Evolutionary conservation across 2,113 vertebrate genomes (phyloP), one percentile per base, ranked within the genome.

Genomic region (Oncorhynchus tshawytscha): DNA sequence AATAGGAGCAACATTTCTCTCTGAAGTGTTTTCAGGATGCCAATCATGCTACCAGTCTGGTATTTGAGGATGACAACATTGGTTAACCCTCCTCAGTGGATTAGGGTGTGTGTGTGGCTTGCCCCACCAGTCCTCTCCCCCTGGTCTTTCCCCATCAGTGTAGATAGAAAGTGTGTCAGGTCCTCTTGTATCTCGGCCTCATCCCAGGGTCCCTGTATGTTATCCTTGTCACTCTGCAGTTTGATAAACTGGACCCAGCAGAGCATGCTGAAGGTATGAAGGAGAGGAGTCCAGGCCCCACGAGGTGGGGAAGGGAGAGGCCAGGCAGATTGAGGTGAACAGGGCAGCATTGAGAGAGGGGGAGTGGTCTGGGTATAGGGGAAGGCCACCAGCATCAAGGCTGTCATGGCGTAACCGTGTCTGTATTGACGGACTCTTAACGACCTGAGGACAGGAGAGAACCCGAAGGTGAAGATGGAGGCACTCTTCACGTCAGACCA

Each of bases 181-280:
- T 99, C 97, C 84, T 99, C 98, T 7, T 94, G 95, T 86, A 99
- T 99, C 87, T 98, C 96, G 0, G 98, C 97, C 87, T 99, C 97
- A 0, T 99, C 97, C 98, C 98, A 99, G 0, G 97, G 97, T 7
- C 97, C 98, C 0, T 99, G 96, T 76, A 99, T 99, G 86, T 99
- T 99, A 91, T 99, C 96, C 84, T 98, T 99, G 84, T 96, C 95
- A 75, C 94, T 94, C 90, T 99, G 98, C 24, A 98, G 86, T 54
- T 88, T 87, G 68, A 99, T 93, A 39, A 99, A 94, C 78, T 95
- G 94, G 75, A 97, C 97, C 0, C 97, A 97, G 3, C 95, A 97
- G 82, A 98, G 94, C 94, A 96, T 95, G 81, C 96, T 94, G 0
- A 99, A 99, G 80, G 97, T 94, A 2, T 99, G 96, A 24, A 98